These are phyloP conservation scores for Prolemur simus DNA, from an alignment of 2,113 vertebrate genomes.

Conservation along the genomic window DNA sequence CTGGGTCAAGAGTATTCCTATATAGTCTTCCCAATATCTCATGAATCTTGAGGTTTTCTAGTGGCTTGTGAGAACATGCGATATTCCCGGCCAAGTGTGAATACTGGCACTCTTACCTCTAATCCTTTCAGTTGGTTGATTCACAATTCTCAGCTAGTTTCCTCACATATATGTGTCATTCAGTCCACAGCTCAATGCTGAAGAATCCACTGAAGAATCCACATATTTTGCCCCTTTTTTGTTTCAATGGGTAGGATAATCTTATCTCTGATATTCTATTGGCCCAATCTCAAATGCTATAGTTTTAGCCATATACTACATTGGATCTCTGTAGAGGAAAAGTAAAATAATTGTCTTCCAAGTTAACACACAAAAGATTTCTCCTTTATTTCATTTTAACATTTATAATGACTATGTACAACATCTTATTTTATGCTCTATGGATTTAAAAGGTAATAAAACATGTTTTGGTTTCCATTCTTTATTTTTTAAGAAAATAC, in stretches of 20 bases:
- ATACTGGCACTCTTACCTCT: neutral
- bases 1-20: neutral
- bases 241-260: neutral
- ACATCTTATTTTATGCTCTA: neutral
- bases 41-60: neutral
- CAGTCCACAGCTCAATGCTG: neutral
- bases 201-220: neutral
- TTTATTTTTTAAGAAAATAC: neutral
- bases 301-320: neutral
- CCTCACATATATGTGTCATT: neutral
- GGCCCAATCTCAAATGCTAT: neutral
- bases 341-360: neutral
- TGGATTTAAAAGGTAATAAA: neutral
- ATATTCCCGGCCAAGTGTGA: neutral
- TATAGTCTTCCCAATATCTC: neutral
- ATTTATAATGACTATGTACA: neutral
- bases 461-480: neutral
- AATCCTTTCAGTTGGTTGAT: neutral
- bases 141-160: neutral
- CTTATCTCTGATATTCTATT: neutral
- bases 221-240: neutral
- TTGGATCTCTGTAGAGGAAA: neutral
- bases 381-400: neutral
- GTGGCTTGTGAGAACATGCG: neutral
- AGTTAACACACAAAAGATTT: neutral